These are phyloP conservation scores for Drosophila watanabei DNA, from an alignment of 1,140 invertebrate species.

Conservation along the genomic window DNA sequence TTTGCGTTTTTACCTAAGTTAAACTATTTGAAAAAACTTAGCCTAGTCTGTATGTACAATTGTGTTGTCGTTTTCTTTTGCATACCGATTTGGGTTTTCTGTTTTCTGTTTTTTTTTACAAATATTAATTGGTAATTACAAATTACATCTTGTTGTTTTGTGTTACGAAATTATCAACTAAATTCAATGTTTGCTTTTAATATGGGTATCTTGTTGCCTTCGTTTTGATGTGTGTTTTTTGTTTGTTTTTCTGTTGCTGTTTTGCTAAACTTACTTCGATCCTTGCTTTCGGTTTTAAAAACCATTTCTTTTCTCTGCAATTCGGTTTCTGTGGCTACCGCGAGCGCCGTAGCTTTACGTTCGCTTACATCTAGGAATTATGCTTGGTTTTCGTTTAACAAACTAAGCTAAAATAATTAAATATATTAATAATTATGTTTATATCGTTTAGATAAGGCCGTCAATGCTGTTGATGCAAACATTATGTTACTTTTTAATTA, in stretches of 20 bases:
- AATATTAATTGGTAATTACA: conserved; percentile 28
- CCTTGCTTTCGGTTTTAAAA: conserved; percentile 64
- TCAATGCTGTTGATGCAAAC: conserved; percentile 80
- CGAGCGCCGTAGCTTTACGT: conserved; percentile 17
- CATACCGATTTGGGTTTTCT: conserved; percentile 16
- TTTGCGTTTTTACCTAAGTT: conserved; percentile 59
- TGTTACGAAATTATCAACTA: conserved; percentile 72
- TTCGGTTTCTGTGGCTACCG: conserved; percentile 17
- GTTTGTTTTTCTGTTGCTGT: conserved; percentile 21
- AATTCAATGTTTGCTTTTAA: conserved; percentile 64
- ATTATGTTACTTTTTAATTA: conserved; percentile 68
- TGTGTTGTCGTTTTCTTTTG: conserved; percentile 20
- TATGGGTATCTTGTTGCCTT: conserved; percentile 39
- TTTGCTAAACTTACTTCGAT: conserved; percentile 33
- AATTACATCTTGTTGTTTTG: conserved; percentile 58
- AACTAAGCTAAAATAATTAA: conserved; percentile 78
- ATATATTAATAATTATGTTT: conserved; percentile 65
- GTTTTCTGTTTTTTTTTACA: conserved; percentile 27
- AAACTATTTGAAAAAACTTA: conserved; percentile 53
- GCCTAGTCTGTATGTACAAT: conserved; percentile 51
- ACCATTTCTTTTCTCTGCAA: conserved; percentile 51
- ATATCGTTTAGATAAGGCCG: conserved; percentile 82
- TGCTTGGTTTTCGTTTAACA: conserved; percentile 75
- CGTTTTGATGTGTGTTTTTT: conserved; percentile 25
- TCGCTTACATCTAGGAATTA: conserved; percentile 69